A percentile compares a stretch with the other conserved stretches of the same genome.
Conservation (phyloP, 2,113 vertebrate species). For the Chelonoidis abingdonii region DNA sequence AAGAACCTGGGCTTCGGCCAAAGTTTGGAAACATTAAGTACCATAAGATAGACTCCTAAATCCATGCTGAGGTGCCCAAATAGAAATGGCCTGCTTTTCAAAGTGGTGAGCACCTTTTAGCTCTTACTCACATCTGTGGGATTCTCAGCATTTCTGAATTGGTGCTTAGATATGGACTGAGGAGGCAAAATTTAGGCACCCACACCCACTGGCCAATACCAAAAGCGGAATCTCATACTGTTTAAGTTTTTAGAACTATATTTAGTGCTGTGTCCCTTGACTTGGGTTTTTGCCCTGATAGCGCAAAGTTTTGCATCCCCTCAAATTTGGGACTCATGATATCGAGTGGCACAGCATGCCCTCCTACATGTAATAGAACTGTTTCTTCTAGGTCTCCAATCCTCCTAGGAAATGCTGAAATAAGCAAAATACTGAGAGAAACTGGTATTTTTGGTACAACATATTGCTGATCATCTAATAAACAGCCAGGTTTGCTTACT, state of each 20-base stretch:
- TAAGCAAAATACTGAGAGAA: constrained; percentile 2
- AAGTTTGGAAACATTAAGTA: neutral
- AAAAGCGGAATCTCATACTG: neutral
- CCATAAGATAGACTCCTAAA: rapidly evolving
- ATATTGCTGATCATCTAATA: constrained; percentile 6
- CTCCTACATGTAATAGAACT: neutral
- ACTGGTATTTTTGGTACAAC: neutral
- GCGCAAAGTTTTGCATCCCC: neutral
- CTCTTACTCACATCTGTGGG: neutral
- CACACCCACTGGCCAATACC: neutral
- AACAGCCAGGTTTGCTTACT: neutral
- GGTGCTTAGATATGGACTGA: neutral
- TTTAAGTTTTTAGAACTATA: neutral
- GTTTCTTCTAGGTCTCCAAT: neutral
- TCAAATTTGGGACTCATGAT: neutral
- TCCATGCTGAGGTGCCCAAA: neutral
- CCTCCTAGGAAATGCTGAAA: neutral
- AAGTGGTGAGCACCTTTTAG: neutral
- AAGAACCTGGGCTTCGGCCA: neutral
- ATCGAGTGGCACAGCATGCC: neutral
- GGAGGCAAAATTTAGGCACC: neutral
- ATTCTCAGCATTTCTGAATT: neutral
- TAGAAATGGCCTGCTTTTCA: neutral
- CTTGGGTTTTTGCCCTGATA: neutral
- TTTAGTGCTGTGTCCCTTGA: neutral